Base-by-base conservation (phyloP, 2,888 invertebrate species). In the Drosophila anceps region DNA sequence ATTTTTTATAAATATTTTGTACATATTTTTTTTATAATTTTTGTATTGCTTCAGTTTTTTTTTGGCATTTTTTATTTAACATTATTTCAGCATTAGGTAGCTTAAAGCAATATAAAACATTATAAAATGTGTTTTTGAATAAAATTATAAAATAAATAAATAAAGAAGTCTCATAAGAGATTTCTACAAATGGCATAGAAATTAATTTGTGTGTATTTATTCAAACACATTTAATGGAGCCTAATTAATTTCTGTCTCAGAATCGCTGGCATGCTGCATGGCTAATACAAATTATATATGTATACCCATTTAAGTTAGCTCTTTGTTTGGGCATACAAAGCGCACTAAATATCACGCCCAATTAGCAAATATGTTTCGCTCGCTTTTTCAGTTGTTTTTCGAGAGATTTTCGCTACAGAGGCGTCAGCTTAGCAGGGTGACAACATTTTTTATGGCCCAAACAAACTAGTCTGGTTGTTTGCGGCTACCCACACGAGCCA, bases 371-470 rank as follows among this genome's bases (percentile, higher is more conserved):
- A 50, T 74, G 57, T 60, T 75, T 69, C 46, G 48, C 10, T 54
- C 46, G 39, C 29, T 39, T 37, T 39, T 54, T 39, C 39, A 27
- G 39, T 39, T 39, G 54, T 29, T 54, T 53, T 20, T 20, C 15
- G 9, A 35, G 13, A 33, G 18, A 15, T 48, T 48, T 54, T 33
- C 31, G 41, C 35, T 50, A 61, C 55, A 37, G 51, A 18, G 53
- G 33, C 60, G 24, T 37, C 44, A 61, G 57, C 41, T 51, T 41
- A 3, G 31, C 33, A 29, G 53, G 46, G 65, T 66, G 68, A 81
- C 73, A 79, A 77, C 68, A 81, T 70, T 79, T 79, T 81, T 63
- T 78, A 68, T 70, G 74, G 54, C 65, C 68, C 44, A n/a, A 61
- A 43, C 44, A 78, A 79, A 81, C 79, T 81, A 46, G 78, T 79